A percentile compares a stretch with the other conserved stretches of the same genome.
These are phyloP conservation scores for Virgularia gustaviana DNA, from an alignment of 92 coral and sea anemone genomes.

Conservation along the genomic window DNA sequence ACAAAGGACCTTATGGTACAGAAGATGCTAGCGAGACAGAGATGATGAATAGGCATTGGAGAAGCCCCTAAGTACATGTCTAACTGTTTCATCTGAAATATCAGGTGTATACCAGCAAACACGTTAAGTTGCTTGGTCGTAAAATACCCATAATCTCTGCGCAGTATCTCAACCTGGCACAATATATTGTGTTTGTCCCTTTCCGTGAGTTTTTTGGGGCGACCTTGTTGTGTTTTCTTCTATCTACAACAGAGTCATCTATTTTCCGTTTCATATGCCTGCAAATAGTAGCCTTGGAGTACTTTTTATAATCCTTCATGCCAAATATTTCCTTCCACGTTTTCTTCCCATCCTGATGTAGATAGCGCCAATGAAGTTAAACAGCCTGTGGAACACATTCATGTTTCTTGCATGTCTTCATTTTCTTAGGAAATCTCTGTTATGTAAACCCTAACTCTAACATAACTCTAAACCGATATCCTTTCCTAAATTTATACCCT, in stretches of 20 bases:
- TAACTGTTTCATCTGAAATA: background rate
- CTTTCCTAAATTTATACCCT: too few relatives aligned
- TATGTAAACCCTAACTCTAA: background rate
- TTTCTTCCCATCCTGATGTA: too few relatives aligned
- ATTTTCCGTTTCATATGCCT: conserved; percentile 1
- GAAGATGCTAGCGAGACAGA: conserved; percentile 21
- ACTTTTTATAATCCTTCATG: conserved; percentile 17
- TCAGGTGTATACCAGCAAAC: background rate
- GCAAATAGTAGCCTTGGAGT: background rate
- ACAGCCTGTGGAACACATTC: too few relatives aligned
- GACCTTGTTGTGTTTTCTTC: background rate
- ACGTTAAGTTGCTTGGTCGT: conserved; percentile 1
- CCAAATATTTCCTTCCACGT: background rate
- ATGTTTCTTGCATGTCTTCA: too few relatives aligned
- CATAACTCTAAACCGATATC: too few relatives aligned
- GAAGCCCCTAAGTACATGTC: too few relatives aligned
- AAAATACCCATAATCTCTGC: conserved; percentile 10
- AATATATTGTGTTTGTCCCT: conserved; percentile 1
- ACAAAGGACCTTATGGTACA: background rate
- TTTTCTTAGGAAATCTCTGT: too few relatives aligned
- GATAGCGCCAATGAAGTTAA: too few relatives aligned
- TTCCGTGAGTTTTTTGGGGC: background rate
- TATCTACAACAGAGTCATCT: conserved; percentile 5
- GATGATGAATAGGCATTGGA: conserved; percentile 8
- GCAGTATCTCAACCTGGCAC: conserved; percentile 11